Evolutionary conservation across 2,797 vertebrate species (phyloP), one percentile per base, ranked within the genome.

Genomic region (Sebastiscus tertius): DNA sequence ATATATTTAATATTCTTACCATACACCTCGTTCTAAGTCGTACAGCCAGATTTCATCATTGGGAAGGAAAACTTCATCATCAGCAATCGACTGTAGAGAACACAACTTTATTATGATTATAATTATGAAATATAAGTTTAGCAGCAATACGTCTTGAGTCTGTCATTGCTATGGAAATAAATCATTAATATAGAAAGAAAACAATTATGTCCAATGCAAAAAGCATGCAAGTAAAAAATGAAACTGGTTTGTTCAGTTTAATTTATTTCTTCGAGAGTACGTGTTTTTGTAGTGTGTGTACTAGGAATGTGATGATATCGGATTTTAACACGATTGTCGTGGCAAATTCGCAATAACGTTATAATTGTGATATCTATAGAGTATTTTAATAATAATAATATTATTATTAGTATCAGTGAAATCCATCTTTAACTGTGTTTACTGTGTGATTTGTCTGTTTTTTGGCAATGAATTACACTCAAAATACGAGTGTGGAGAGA

Each of bases 41-140:
- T 98, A 99, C 33, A 95, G 93, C 98, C 97, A 99, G 83, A 99
- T 96, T 94, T 99, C 97, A 91, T 98, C 95, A 68, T 95, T 97
- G 73, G 97, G 97, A 65, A 99, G 95, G 81, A 98, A 98, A 39
- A 98, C 96, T 93, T 99, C 98, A 90, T 97, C 96, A 84, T 97
- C 96, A 92, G 96, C 97, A 87, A 98, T 92, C 29, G 97, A 98
- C 98, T 99, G 88, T 33, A 91, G 88, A 70, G 71, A 24, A 88
- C 8, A 79, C 68, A 70, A 88, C 12, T 46, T 46, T 46, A 46
- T 46, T 46, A 69, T 13, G 10, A 72, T 12, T 49, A 46, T 82
- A 72, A 79, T 24, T 52, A 13, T n/a, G 4, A 26, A 34, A 76
- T 24, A 60, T 29, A 68, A 6, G 3, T 22, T n/a, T 36, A 18